phyloP scores from a whole-genome alignment of 1,140 invertebrate species.

The Aleiodes sp. region DNA sequence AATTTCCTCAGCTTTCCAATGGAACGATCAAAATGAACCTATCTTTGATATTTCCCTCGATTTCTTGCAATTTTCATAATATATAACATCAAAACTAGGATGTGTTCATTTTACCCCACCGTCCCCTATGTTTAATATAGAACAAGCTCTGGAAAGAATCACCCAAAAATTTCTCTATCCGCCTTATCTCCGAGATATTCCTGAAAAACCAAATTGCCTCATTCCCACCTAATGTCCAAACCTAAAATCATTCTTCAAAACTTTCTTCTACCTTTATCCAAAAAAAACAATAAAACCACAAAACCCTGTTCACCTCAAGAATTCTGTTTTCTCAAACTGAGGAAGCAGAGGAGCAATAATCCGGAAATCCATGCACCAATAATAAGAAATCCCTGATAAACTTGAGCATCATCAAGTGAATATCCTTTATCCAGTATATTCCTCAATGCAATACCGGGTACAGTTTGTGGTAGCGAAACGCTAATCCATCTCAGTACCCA shows the following conservation, averaged over 20 bases:
- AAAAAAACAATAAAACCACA: background rate
- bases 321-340: constrained; percentile 55
- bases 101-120: too few relatives aligned
- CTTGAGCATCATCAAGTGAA: constrained; percentile 65
- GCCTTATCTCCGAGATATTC: too few relatives aligned
- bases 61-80: too few relatives aligned
- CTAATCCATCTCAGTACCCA: constrained; percentile 68
- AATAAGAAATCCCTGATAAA: constrained; percentile 71
- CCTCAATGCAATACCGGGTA: constrained; percentile 72
- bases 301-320: constrained; percentile 15
- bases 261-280: background rate
- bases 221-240: too few relatives aligned
- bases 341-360: constrained; percentile 60
- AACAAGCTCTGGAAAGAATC: too few relatives aligned
- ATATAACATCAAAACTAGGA: too few relatives aligned
- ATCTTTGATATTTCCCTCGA: too few relatives aligned
- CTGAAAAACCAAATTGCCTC: too few relatives aligned
- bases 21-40: too few relatives aligned
- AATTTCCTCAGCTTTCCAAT: too few relatives aligned
- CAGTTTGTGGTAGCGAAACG: constrained; percentile 72
- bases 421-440: constrained; percentile 73
- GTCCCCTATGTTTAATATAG: too few relatives aligned
- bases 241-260: background rate
- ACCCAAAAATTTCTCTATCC: too few relatives aligned
- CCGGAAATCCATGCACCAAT: constrained; percentile 67